Base-by-base conservation (phyloP, 2,888 invertebrate genomes). In the Pyrrhosoma nymphula region DNA sequence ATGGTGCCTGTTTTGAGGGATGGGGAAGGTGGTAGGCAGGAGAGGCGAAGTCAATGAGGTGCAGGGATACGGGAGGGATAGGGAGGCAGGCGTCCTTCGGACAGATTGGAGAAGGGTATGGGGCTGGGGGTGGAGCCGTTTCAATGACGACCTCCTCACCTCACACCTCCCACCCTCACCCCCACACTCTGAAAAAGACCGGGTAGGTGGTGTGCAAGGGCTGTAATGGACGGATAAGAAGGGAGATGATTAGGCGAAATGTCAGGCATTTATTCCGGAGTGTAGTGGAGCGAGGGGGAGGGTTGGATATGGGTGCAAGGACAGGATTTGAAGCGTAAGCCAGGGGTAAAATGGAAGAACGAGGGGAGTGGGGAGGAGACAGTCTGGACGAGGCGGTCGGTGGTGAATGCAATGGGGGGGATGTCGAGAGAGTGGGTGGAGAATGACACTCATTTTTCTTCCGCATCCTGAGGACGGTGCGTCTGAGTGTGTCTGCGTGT, bases 221-320 rank as follows among this genome's bases (percentile, higher is more conserved):
- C 91, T 91, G 91, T 93, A 93, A 93, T 93, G 93, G 93, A 69
- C 69, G 93, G 93, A 93, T 93, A 93, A 93, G 93, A 69, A 93
- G 69, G 75, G 75, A 69, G 26, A 93, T 93, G 93, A 93, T 93
- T 93, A 93, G 93, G 93, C 93, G 93, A 93, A 93, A 93, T 93
- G 93, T 69, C 63, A 63, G 91, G 39, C 69, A 69, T 93, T 93
- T 93, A 82, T 82, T 82, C 82, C 82, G 6, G 69, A 8, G 60
- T 12, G 60, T 60, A 14, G 60, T 8, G 20, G 16, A 60, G 20
- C 60, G 60, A 12, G 60, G 30, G 16, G 82, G n/a, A n/a, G 35
- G 82, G 82, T 3, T 16, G 82, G 35, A 35, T 35, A 60, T 60
- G 30, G 82, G 16, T 82, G 69, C 82, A 3, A 14, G 30, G 82